Base-by-base conservation (phyloP, 2,797 vertebrate species). In the Pipistrellus pipistrellus region DNA sequence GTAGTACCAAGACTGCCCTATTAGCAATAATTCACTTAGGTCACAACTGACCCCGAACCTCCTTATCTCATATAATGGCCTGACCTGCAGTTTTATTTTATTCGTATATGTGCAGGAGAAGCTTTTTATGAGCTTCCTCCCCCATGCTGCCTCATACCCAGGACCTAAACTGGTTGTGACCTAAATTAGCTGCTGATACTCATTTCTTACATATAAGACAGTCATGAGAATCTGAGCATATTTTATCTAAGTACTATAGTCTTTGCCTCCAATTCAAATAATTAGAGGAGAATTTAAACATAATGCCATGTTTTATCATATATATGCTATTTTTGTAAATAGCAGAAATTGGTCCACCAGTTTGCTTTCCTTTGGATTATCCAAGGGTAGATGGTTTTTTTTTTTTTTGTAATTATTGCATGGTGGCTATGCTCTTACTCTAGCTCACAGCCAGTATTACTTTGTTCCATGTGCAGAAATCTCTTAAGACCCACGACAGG, bases 291-390 rank as follows among this genome's bases (percentile, higher is more conserved):
- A 73, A 51, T 80, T 81, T 4, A n/a, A 25, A 78, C 71, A 76
- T 30, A 89, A 59, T 68, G 10, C 9, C 32, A 64, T 89, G 15
- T 85, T 90, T 92, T 91, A 66, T 75, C 85, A n/a, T 57, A 64
- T 18, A 77, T 81, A 85, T 0, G 59, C 8, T 30, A 11, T 82
- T 88, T 87, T 83, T 66, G 13, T 44, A 80, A 90, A 73, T 64
- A 81, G n/a, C 35, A 80, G 68, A 81, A 72, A 77, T 76, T 62
- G 93, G 62, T 55, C 32, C 10, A 21, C 30, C 4, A 23, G 12
- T 89, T 90, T 87, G 8, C 51, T 92, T 89, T 69, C 38, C 21
- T 94, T 90, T 25, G 13, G 68, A 73, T 88, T 90, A 35, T 62
- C 30, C 72, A 51, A 72, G 30, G 13, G n/a, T 14, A 44, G 6